phyloP scores from a whole-genome alignment of 2,888 invertebrate species.

The Trichopria drosophilae region DNA sequence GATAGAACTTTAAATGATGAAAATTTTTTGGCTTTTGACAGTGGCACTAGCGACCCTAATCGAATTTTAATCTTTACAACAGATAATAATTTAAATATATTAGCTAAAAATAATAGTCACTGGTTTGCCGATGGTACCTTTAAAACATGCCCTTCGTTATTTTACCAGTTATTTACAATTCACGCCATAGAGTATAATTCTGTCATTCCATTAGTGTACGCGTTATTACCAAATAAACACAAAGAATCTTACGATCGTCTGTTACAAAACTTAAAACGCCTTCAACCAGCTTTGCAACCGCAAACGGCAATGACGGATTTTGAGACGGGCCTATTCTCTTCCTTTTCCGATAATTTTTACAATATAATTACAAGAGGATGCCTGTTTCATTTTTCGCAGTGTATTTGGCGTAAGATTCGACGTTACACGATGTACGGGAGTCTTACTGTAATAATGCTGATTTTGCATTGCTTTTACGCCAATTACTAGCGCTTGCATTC shows the following conservation, averaged over 20 bases:
- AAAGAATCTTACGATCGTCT: conserved; percentile 14
- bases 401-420: conserved; percentile 24
- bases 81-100: conserved; percentile 5
- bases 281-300: no score
- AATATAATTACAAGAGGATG: conserved; percentile 12
- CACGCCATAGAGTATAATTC: conserved; percentile 28
- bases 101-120: conserved; percentile 1
- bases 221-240: conserved; percentile 29
- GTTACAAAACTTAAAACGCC: conserved; percentile 12
- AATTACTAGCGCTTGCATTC: conserved; percentile 18
- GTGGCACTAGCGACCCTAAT: neutral
- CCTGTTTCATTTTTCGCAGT: conserved; percentile 23
- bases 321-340: conserved; percentile 8
- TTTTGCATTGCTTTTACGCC: no score
- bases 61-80: conserved; percentile 12
- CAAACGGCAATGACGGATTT: conserved; percentile 10
- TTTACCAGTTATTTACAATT: conserved; percentile 34
- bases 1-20: conserved; percentile 9
- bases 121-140: conserved; percentile 37
- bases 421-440: no score
- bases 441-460: no score
- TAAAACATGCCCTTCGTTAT: conserved; percentile 33
- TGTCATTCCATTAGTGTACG: conserved; percentile 30
- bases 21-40: conserved; percentile 2
- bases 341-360: no score